A percentile compares a stretch with the other conserved stretches of the same genome.
These are phyloP conservation scores for Peromyscus californicus DNA, from an alignment of 2,113 vertebrate species.

Conservation along the genomic window DNA sequence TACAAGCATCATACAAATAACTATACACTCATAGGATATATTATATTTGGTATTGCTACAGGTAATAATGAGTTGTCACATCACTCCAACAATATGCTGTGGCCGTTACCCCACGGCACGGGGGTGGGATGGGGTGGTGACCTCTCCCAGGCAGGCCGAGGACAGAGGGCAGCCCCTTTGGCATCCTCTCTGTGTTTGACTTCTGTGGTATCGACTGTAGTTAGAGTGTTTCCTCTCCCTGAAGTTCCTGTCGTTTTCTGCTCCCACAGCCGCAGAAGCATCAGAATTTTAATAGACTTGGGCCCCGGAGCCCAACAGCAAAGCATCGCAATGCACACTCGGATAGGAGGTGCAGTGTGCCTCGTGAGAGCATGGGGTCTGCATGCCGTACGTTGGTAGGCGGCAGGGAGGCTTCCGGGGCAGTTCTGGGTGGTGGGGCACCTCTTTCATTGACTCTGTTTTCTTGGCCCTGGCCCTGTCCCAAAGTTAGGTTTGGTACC, in stretches of 20 bases:
- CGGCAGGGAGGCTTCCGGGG: not conserved
- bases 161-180: not conserved
- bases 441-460: not conserved
- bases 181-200: accelerated
- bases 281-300: constrained; percentile 55
- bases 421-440: accelerated
- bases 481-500: not conserved
- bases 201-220: not conserved
- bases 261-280: constrained; percentile 53
- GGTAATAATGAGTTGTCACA: not conserved
- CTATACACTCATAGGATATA: no score
- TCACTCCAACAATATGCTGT: not conserved
- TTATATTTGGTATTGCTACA: not conserved
- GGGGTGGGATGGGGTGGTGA: not conserved
- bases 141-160: not conserved
- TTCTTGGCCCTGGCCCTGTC: not conserved
- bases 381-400: not conserved
- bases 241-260: constrained; percentile 60
- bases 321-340: not conserved
- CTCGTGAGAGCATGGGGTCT: not conserved
- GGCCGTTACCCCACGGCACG: accelerated
- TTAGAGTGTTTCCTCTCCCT: not conserved
- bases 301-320: constrained; percentile 17
- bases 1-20: not conserved
- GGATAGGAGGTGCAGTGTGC: not conserved